Evolutionary conservation across 2,113 vertebrate genomes (phyloP).

Genomic region (Nesoenas mayeri): DNA sequence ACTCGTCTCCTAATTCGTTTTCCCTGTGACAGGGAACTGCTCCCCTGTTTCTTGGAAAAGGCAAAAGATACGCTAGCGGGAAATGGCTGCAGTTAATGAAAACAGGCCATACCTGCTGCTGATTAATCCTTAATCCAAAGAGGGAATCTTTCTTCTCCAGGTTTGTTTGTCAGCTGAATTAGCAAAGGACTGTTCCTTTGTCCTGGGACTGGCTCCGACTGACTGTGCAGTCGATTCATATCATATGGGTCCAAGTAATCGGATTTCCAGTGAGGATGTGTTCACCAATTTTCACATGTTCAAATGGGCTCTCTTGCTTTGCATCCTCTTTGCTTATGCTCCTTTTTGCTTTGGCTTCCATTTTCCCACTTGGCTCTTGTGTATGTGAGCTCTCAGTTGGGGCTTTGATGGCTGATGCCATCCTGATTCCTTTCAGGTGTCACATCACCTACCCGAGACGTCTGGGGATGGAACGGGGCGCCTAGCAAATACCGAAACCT

Average conservation of each 20-base stretch:
- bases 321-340: background rate
- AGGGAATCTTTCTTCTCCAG: background rate
- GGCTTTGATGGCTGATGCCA: background rate
- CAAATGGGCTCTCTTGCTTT: background rate
- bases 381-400: fast-evolving
- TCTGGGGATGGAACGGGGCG: background rate
- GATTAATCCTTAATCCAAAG: background rate
- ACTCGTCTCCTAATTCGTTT: background rate
- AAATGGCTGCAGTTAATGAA: background rate
- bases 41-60: background rate
- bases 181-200: background rate
- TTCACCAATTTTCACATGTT: background rate
- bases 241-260: background rate
- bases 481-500: background rate
- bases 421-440: background rate
- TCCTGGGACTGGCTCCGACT: background rate
- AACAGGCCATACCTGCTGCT: background rate
- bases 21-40: background rate
- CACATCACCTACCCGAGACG: background rate
- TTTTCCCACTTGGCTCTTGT: fast-evolving
- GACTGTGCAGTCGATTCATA: background rate
- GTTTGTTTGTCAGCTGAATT: background rate
- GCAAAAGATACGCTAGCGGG: background rate
- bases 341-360: background rate
- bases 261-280: background rate